Conservation (phyloP, 2,797 vertebrate genomes). For the Balearica regulorum region DNA sequence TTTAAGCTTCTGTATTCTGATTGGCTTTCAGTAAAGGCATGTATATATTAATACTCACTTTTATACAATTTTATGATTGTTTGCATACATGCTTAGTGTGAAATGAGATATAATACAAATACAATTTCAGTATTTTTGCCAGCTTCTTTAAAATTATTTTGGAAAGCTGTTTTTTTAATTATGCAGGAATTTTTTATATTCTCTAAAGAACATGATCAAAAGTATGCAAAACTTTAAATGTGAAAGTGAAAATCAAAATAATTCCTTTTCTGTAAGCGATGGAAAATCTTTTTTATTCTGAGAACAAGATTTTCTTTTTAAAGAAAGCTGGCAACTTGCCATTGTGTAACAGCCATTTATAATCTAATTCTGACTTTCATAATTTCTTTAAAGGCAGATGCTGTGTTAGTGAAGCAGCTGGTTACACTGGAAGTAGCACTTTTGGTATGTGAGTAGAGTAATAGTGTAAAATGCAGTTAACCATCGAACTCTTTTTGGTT, state of each 20-base stretch:
- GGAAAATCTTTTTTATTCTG: slow-evolving; percentile 23
- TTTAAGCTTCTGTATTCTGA: not conserved
- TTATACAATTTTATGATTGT: not conserved
- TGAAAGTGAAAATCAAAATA: not conserved
- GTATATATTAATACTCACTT: not conserved
- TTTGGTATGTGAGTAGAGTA: not conserved
- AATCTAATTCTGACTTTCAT: not conserved
- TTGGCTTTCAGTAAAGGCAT: not conserved
- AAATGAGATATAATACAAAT: not conserved
- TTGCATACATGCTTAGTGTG: not conserved
- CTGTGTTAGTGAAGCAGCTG: slow-evolving; percentile 30
- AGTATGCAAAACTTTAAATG: not conserved
- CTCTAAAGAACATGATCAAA: not conserved
- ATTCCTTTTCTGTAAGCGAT: slow-evolving; percentile 8
- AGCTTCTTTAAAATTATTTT: not conserved
- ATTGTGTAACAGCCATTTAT: slow-evolving; percentile 35
- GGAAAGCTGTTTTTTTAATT: not conserved
- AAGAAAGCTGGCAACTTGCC: slow-evolving; percentile 35
- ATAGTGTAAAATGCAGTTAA: slow-evolving; percentile 26
- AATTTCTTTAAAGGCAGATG: slow-evolving; percentile 13
- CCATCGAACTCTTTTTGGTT: not conserved
- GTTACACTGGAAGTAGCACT: not conserved
- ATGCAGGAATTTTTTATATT: not conserved
- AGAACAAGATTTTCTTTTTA: slow-evolving; percentile 18
- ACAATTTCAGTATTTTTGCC: not conserved